Percentiles rank a stretch among this genome's conserved stretches.
phyloP scores from a whole-genome alignment of 2,888 invertebrate species.

The Atherix ibis region DNA sequence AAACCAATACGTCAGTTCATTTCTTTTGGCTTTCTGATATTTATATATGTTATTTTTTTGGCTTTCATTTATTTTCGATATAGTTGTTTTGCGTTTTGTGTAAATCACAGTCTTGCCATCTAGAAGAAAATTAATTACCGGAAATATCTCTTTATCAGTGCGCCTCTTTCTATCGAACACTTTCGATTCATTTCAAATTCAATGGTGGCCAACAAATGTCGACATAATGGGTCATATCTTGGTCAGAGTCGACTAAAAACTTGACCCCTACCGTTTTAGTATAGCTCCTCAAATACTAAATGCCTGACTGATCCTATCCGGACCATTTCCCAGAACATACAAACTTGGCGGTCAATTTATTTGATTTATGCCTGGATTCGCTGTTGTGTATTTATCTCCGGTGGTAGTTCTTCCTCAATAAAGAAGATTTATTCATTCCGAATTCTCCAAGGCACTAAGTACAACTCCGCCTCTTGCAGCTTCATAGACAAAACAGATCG shows the following conservation, averaged over 20 bases:
- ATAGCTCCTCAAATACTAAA: background rate
- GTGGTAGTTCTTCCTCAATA: conserved; percentile 4
- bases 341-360: conserved; percentile 5
- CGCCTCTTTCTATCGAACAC: background rate
- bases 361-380: conserved; percentile 3
- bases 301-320: background rate
- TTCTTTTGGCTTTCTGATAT: too few species aligned
- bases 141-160: conserved; percentile 5
- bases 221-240: background rate
- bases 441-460: conserved; percentile 1
- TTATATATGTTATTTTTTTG: too few species aligned
- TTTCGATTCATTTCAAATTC: conserved; percentile 1
- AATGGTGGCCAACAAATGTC: too few species aligned
- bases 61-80: too few species aligned
- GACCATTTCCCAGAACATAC: background rate
- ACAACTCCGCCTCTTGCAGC: background rate
- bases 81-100: too few species aligned
- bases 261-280: background rate
- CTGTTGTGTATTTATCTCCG: conserved; percentile 2
- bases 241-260: background rate
- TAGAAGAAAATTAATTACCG: conserved; percentile 4
- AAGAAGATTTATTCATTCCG: conserved; percentile 4
- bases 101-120: too few species aligned
- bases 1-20: too few species aligned
- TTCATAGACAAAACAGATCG: too few species aligned